Conservation (phyloP, 2,113 vertebrate species). For the Oncorhynchus mykiss region DNA sequence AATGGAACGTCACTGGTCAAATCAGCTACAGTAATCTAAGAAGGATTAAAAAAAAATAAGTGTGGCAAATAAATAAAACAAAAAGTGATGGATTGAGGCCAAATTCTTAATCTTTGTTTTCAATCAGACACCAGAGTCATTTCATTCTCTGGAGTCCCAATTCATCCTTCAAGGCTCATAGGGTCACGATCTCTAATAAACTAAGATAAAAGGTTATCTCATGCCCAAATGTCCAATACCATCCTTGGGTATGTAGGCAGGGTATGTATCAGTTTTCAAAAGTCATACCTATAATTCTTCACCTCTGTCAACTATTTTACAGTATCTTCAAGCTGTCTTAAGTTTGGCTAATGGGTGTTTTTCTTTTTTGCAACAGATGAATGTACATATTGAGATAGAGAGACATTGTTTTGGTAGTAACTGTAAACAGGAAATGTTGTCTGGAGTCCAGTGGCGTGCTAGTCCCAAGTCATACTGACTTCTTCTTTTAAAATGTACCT, state of each 20-base stretch:
- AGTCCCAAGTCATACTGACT: constrained; percentile 35
- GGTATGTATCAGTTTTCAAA: constrained; percentile 31
- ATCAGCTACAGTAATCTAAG: constrained; percentile 23
- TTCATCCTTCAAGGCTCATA: no score
- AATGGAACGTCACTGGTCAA: constrained; percentile 24
- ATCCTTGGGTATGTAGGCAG: constrained; percentile 42
- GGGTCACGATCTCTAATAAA: constrained; percentile 38
- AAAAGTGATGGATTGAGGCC: constrained; percentile 43
- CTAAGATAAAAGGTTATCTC: constrained; percentile 33
- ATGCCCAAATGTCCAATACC: constrained; percentile 25
- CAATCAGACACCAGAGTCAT: constrained; percentile 24
- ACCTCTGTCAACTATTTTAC: constrained; percentile 27
- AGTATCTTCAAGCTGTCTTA: constrained; percentile 50
- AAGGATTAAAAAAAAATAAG: constrained; percentile 55
- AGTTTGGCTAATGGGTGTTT: constrained; percentile 43
- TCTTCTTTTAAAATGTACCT: constrained; percentile 36
- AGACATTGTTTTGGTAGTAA: constrained; percentile 67
- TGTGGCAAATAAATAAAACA: constrained; percentile 65
- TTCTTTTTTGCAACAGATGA: constrained; percentile 41
- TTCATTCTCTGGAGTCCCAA: constrained; percentile 14
- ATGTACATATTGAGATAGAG: constrained; percentile 24
- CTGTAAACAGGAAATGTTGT: constrained; percentile 55
- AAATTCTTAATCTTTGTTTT: constrained; percentile 37
- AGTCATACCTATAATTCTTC: constrained; percentile 45
- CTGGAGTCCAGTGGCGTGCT: constrained; percentile 44